Evolutionary conservation across 1,140 invertebrate genomes (phyloP).

Genomic region (Drosophila bocqueti): DNA sequence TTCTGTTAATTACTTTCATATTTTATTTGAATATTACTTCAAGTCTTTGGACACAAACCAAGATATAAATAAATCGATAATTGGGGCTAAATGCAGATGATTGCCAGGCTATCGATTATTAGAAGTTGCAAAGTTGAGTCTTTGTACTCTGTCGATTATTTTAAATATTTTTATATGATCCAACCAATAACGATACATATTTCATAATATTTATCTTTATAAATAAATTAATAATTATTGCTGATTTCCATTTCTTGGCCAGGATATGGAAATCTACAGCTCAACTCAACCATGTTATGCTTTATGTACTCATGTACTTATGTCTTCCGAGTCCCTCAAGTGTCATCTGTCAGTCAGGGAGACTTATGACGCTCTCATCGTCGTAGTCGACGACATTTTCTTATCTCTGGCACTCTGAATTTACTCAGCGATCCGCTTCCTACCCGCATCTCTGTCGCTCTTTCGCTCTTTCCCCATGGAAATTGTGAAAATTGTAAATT

Average conservation of each 20-base stretch:
- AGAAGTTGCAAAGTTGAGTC: neutral
- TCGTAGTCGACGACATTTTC: slow-evolving; percentile 9
- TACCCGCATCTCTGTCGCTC: slow-evolving; percentile 8
- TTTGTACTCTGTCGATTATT: neutral
- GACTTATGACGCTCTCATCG: slow-evolving; percentile 18
- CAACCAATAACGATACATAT: neutral
- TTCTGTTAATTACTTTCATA: too few relatives aligned
- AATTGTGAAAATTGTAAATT: slow-evolving; percentile 10
- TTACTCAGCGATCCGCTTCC: slow-evolving; percentile 8
- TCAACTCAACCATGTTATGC: neutral
- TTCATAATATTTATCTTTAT: neutral
- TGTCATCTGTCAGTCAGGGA: slow-evolving; percentile 20
- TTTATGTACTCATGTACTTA: neutral
- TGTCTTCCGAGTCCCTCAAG: slow-evolving; percentile 13
- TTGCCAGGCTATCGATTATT: neutral
- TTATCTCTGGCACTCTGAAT: slow-evolving; percentile 27
- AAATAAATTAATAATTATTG: neutral
- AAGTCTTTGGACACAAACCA: too few relatives aligned
- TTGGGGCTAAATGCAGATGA: neutral
- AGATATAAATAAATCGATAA: too few relatives aligned
- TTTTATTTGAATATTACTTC: too few relatives aligned
- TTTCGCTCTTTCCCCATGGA: neutral
- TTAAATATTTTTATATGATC: too few relatives aligned
- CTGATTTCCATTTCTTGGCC: neutral
- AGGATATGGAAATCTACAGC: neutral